Evolutionary conservation across 2,113 vertebrate genomes (phyloP), one percentile per base, ranked within the genome.

Genomic region (Clarias batrachus): DNA sequence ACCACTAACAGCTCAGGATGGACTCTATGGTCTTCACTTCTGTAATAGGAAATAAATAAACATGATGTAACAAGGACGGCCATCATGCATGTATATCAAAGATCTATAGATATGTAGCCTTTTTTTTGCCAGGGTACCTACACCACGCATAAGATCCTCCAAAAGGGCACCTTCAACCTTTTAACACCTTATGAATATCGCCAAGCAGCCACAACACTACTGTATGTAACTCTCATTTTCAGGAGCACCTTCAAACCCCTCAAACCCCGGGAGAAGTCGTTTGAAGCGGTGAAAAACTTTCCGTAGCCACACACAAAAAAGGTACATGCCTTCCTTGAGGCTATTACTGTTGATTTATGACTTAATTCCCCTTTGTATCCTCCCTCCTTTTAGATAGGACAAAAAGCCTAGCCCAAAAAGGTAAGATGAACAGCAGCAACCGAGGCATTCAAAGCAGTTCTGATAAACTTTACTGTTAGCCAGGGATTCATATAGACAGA

Each of bases 291-390:
- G 41, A 13, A 78, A n/a, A 57, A 30, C 56, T 21, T 79, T 33
- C 56, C 13, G 8, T 30, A 33, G 77, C 27, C 77, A 79, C 12
- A 30, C 56, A 80, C 77, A 37, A n/a, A 62, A 80, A 80, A 78
- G 25, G 74, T 30, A 25, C 30, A 60, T 33, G 54, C 56, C 77
- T 81, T 62, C 30, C 78, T 81, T 81, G 19, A 23, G 78, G 78
- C 57, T 62, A 80, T 80, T 62, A 81, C 19, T 41, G 21, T 81
- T 81, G 78, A 81, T 81, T 37, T 62, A 81, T 81, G 57, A 81
- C 27, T 81, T 81, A 62, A 77, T 81, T 81, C 78, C 57, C 30
- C 19, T 81, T 62, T 37, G 78, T 37, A 62, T 10, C 57, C 78
- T 37, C 4, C 10, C 1, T 62, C 25, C 30, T 62, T 41, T 23